Evolutionary conservation across 2,888 invertebrate species (phyloP), one percentile per base, ranked within the genome.

Genomic region (Sesia bembeciformis): DNA sequence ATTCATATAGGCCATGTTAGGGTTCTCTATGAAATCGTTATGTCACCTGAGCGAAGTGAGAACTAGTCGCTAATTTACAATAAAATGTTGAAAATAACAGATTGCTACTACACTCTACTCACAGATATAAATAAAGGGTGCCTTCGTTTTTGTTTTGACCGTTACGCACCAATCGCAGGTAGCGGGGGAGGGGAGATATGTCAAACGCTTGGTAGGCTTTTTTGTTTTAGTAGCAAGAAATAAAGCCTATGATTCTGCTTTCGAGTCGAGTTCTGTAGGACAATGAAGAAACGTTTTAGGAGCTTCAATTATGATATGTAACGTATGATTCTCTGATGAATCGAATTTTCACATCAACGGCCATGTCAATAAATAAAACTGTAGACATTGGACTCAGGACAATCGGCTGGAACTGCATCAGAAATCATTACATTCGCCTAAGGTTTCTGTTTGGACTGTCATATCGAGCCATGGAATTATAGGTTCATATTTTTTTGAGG

Each of bases 401-500:
- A 62, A 62, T 52, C 58, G 55, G 39, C 43, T 52, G 56, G 3
- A 23, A 7, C 58, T 57, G 52, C 59, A 61, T 51, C 50, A 58
- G 53, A 57, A 53, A 52, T 58, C 53, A 49, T 50, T 58, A 40
- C 57, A 60, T 43, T 55, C 51, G 7, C 57, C 58, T 7, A 60
- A 57, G 55, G 58, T 60, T 7, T 59, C 57, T n/a, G 49, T 49
- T 49, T 60, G 56, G 61, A 53, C 53, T 42, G 62, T 58, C 7
- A 55, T 61, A 6, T 61, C 60, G 8, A 54, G 53, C 39, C 53
- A 53, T 51, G 61, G 57, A 53, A 58, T 61, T n/a, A 58, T 62
- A 40, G 60, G 60, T 4, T 59, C 60, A n/a, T 60, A 57, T 54
- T 60, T 62, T 55, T 59, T 57, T 53, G 8, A 56, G 60, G 60